These are phyloP conservation scores for Dicranocentrus wangi DNA, from an alignment of 2,888 invertebrate species.

Conservation along the genomic window DNA sequence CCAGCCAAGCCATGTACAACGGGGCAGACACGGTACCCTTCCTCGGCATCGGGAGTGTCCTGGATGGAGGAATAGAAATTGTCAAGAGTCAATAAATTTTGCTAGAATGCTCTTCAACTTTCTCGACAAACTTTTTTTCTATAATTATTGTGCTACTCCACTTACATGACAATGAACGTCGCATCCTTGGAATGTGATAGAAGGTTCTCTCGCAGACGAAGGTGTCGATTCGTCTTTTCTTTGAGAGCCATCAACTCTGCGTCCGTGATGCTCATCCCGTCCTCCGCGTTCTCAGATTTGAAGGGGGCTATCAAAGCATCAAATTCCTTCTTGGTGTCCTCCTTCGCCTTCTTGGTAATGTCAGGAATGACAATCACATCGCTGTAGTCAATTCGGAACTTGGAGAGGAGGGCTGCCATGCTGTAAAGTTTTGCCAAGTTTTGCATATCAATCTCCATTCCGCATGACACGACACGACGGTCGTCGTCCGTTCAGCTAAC, in stretches of 20 bases:
- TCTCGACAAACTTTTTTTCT: too few relatives aligned
- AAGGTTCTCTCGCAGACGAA: constrained; percentile 90
- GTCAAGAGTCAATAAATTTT: background rate
- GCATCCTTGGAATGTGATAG: constrained; percentile 87
- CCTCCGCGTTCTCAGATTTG: constrained; percentile 74
- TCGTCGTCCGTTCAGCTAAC: too few relatives aligned
- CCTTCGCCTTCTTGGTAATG: constrained; percentile 87
- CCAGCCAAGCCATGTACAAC: constrained; percentile 97
- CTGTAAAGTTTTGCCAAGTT: constrained; percentile 77
- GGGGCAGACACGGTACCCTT: constrained; percentile 92
- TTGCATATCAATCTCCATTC: too few relatives aligned
- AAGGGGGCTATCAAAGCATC: constrained; percentile 83
- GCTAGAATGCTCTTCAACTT: background rate
- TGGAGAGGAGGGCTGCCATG: constrained; percentile 92
- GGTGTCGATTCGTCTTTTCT: constrained; percentile 91
- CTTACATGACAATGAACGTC: constrained; percentile 92
- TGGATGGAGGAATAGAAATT: constrained; percentile 76
- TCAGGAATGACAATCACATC: constrained; percentile 94
- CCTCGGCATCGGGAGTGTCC: constrained; percentile 94
- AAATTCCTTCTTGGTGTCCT: constrained; percentile 84
- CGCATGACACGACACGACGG: too few relatives aligned
- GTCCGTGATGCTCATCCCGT: constrained; percentile 77
- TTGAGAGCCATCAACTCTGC: constrained; percentile 87
- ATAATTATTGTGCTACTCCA: constrained; percentile 64
- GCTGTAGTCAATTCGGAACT: constrained; percentile 96